Evolutionary conservation across 2,113 vertebrate species (phyloP), one percentile per base, ranked within the genome.

Genomic region (Paedocypris sp.): DNA sequence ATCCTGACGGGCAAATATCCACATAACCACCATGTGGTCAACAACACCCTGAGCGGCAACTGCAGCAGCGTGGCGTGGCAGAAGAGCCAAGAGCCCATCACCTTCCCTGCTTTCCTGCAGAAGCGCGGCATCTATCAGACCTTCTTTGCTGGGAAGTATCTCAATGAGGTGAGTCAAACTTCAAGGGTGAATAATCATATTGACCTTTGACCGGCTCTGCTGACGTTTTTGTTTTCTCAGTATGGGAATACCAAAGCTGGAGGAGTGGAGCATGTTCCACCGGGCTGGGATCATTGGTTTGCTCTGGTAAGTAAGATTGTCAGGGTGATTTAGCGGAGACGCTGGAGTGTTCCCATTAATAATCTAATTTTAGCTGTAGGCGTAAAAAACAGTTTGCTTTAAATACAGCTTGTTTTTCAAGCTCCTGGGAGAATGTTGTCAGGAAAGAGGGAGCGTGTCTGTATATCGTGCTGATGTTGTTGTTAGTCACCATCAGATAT

Each of bases 1-100:
- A 94, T 99, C 83, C 82, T 98, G 75, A 95, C 94, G 0, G 95
- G 95, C 13, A 94, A 94, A 72, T 99, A 98, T 18, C 93, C 92
- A 1, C 94, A 99, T 72, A 99, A 99, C 71, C 95, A 99, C 75
- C 90, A 88, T 3, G 93, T 99, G 18, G 86, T 93, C 53, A 99
- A 99, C 81, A 99, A 99, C 82, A 97, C 93, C 0, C 46, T 97
- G 43, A 91, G 94, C 73, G 95, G 95, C 3, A 99, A 99, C 85
- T 98, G 95, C 78, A 99, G 94, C 78, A 99, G 94, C 75, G 75
- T 18, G 10, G 83, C 86, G 2, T 99, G 94, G 95, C 95, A 99
- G 84, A 94, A 98, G 83, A 92, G 86, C 36, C 87, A 97, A 66
- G 95, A 99, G 66, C 83, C 87, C 0, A 61, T 71, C 39, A 89